Conservation (phyloP, 92 coral and sea anemone genomes). For the Plumapathes pennacea region DNA sequence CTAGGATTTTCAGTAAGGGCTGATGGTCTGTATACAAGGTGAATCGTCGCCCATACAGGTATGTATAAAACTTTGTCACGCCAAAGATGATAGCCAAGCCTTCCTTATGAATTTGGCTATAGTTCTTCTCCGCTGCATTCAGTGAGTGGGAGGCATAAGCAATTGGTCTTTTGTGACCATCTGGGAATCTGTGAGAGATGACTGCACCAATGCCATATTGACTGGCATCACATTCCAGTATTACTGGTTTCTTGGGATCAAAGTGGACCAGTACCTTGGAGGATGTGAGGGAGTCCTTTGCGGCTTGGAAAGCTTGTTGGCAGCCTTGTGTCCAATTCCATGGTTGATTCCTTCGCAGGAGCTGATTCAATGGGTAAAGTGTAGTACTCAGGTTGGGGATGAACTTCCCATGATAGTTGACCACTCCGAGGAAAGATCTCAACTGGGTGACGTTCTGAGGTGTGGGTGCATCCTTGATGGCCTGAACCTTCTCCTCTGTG, state of each 20-base stretch:
- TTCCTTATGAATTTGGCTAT: constrained; percentile 68
- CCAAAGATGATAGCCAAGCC: constrained; percentile 57
- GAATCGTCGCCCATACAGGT: constrained; percentile 37
- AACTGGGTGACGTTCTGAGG: constrained; percentile 54
- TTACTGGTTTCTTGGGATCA: constrained; percentile 44
- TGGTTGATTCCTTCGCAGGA: constrained; percentile 26
- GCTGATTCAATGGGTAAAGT: constrained; percentile 44
- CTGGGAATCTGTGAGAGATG: constrained; percentile 36
- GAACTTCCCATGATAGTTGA: constrained; percentile 57
- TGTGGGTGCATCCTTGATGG: constrained; percentile 50
- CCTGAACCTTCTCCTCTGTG: constrained; percentile 53
- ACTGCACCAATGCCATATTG: constrained; percentile 49
- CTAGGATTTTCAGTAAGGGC: constrained; percentile 43
- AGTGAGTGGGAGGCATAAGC: constrained; percentile 53
- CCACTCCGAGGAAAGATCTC: constrained; percentile 41
- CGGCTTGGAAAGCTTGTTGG: constrained; percentile 24
- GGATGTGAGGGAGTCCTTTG: constrained; percentile 42
- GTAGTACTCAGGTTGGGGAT: constrained; percentile 56
- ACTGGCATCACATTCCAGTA: constrained; percentile 48
- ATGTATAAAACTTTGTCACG: constrained; percentile 53
- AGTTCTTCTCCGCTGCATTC: constrained; percentile 45
- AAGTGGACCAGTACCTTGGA: constrained; percentile 39
- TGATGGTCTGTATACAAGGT: constrained; percentile 41
- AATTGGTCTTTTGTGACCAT: constrained; percentile 32
- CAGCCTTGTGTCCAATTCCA: constrained; percentile 34